phyloP scores from a whole-genome alignment of 2,797 vertebrate species.

The Sebastes vulpes region DNA sequence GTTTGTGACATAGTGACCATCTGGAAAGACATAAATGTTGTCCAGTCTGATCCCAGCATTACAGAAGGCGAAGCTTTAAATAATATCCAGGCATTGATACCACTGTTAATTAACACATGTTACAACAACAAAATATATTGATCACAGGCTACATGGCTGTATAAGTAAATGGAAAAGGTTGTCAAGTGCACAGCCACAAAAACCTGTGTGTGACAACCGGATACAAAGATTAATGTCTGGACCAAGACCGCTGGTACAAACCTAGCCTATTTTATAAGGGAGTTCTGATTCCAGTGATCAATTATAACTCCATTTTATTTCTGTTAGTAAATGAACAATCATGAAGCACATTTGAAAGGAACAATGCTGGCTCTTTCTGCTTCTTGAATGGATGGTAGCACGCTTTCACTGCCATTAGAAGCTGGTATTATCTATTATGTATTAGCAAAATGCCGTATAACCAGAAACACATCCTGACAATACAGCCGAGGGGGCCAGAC shows the following conservation, averaged over 20 bases:
- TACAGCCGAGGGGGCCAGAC: conserved; percentile 18
- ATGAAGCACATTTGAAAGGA: not conserved
- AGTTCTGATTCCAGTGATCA: not conserved
- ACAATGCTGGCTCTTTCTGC: not conserved
- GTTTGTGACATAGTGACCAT: not conserved
- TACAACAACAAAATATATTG: not conserved
- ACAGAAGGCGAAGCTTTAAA: not conserved
- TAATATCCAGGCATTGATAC: not conserved
- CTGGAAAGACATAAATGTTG: not conserved
- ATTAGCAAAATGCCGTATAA: conserved; percentile 60
- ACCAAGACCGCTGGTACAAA: not conserved
- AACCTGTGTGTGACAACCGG: not conserved
- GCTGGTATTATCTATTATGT: conserved; percentile 37
- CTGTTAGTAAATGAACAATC: not conserved
- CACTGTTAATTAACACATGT: not conserved
- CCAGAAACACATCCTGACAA: conserved; percentile 61
- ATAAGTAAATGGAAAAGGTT: not conserved
- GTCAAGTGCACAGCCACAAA: not conserved
- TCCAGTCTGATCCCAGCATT: not conserved
- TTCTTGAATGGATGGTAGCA: not conserved
- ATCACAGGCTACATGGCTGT: not conserved
- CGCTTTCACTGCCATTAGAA: conserved; percentile 30
- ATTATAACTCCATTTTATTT: not conserved
- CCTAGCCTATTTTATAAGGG: not conserved
- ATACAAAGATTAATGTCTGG: not conserved